phyloP scores from a whole-genome alignment of 2,113 vertebrate species.

The Craseonycteris thonglongyai region DNA sequence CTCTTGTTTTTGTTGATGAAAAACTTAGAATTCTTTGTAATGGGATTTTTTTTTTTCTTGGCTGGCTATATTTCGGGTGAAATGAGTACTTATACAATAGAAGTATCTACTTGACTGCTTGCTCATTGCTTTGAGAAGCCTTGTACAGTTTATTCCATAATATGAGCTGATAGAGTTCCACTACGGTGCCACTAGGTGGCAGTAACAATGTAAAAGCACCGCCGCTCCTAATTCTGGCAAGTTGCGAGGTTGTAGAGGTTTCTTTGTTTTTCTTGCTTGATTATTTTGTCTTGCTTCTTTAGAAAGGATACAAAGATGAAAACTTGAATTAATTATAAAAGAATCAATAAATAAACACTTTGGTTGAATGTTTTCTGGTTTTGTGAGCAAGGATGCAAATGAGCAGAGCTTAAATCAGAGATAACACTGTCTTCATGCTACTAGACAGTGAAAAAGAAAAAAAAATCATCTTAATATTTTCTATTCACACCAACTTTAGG shows the following conservation, averaged over 20 bases:
- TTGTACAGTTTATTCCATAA: neutral
- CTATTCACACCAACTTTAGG: neutral
- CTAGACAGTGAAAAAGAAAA: neutral
- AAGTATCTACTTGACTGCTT: fast-evolving
- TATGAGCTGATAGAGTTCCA: neutral
- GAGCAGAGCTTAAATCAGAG: neutral
- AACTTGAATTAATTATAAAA: fast-evolving
- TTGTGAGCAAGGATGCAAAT: fast-evolving
- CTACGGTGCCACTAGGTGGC: slow-evolving; percentile 73
- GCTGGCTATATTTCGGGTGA: neutral
- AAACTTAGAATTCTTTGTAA: neutral
- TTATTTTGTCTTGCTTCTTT: neutral
- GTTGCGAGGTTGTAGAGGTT: neutral
- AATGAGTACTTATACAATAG: neutral
- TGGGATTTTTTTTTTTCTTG: neutral
- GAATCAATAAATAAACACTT: neutral
- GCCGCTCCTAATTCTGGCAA: fast-evolving
- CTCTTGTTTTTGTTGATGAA: neutral
- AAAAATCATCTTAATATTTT: neutral
- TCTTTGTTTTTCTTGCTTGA: neutral
- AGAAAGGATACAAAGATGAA: neutral
- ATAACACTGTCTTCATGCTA: neutral
- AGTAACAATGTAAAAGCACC: slow-evolving; percentile 67
- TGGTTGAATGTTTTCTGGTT: neutral
- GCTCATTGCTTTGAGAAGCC: neutral